Evolutionary conservation across 2,113 vertebrate species (phyloP), one percentile per base, ranked within the genome.

Genomic region (Anser brachyrhynchus): DNA sequence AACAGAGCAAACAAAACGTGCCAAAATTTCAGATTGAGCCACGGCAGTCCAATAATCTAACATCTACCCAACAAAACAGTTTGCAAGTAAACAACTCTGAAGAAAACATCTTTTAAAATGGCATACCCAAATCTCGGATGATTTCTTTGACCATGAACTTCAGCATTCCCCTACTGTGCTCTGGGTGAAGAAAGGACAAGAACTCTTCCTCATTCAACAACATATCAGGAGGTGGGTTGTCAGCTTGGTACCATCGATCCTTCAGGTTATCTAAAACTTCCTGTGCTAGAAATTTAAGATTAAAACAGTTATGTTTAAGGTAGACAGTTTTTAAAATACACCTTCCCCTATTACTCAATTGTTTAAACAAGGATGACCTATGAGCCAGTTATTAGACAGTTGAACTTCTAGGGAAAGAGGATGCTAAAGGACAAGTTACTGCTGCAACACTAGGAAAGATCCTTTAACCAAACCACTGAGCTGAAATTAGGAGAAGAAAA

Each of bases 101-200:
- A 62, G 58, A 52, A 66, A 62, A 35, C 3, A 1, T 20, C 11
- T 13, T 59, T 52, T 69, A 15, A 71, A 64, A 49, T 6, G 8
- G 19, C 74, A 46, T 97, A 99, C 99, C 99, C 39, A 99, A 94
- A 96, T 99, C 99, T 9, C 99, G 97, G 46, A 99, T 97, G 8
- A 99, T 99, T 97, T 99, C 99, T 92, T 99, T 99, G 77, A 99
- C 99, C 99, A 99, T 99, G 97, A 99, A 99, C 55, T 98, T 98
- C 61, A 99, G 98, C 99, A 99, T 99, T 17, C 99, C 99, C 9
- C 97, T 97, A 97, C 99, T 99, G 94, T 99, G 99, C 96, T 99
- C 99, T 0, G 99, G 99, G 61, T 99, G 99, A 5, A 99, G 98
- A 92, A 99, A 99, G 3, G 99, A 98, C 80, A 99, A 97, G 96